These are phyloP conservation scores for Brachionus koreanus DNA, from an alignment of 1,140 invertebrate genomes.

Conservation along the genomic window DNA sequence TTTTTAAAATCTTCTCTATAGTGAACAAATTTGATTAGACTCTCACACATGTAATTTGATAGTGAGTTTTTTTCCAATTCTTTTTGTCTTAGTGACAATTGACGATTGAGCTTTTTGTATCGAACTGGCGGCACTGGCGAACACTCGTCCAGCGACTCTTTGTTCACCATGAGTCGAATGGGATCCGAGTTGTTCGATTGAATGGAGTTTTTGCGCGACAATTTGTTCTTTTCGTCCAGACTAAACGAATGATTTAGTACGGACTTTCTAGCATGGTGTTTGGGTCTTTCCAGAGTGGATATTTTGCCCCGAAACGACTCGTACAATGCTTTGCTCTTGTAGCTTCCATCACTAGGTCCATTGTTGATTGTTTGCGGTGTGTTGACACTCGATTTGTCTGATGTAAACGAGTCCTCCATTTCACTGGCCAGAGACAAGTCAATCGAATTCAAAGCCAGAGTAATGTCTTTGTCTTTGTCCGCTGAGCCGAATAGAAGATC, in stretches of 20 bases:
- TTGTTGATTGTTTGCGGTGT: neutral
- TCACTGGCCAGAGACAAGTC: neutral
- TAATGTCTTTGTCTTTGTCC: neutral
- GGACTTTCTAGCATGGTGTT: slow-evolving; percentile 5
- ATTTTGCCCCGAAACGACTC: slow-evolving; percentile 40
- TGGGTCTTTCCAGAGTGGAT: slow-evolving; percentile 29
- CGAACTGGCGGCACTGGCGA: slow-evolving; percentile 9
- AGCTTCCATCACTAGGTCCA: neutral
- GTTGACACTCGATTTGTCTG: neutral
- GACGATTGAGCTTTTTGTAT: neutral
- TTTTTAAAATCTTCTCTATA: slow-evolving; percentile 41
- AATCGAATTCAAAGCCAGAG: neutral
- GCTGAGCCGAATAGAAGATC: neutral
- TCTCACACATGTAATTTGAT: neutral
- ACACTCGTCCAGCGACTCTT: neutral
- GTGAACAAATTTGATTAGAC: slow-evolving; percentile 19
- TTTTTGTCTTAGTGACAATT: slow-evolving; percentile 2
- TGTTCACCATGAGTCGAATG: neutral
- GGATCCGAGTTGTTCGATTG: slow-evolving; percentile 24
- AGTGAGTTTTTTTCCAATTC: slow-evolving; percentile 19
- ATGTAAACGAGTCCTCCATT: neutral
- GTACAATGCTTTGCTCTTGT: slow-evolving; percentile 15
- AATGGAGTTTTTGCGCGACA: neutral
- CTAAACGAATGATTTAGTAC: slow-evolving; percentile 26
- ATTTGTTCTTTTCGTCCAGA: neutral